These are phyloP conservation scores for Apoda limacodes DNA, from an alignment of 2,888 invertebrate genomes.

Conservation along the genomic window DNA sequence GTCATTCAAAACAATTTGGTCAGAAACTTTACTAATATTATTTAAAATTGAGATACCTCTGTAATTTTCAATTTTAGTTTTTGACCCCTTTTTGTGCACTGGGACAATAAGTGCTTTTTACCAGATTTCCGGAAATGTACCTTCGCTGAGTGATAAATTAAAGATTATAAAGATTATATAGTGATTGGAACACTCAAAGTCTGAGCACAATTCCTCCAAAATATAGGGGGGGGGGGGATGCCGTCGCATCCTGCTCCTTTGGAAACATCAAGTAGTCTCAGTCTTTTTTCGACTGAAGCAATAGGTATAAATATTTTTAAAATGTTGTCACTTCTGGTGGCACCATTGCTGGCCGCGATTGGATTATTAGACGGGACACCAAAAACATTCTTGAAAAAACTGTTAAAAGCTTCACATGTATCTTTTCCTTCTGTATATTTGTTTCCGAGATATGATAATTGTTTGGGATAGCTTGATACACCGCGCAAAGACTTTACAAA, in stretches of 20 bases:
- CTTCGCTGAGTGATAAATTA: not conserved
- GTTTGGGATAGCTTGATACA: not conserved
- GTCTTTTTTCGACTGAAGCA: too few species aligned
- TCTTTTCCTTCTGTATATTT: not conserved
- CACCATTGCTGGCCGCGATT: too few species aligned
- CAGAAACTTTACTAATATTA: slow-evolving; percentile 10
- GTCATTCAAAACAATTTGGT: slow-evolving; percentile 3
- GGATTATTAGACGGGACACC: too few species aligned
- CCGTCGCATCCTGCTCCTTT: slow-evolving; percentile 7
- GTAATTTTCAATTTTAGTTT: slow-evolving; percentile 10
- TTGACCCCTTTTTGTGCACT: not conserved
- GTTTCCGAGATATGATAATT: not conserved
- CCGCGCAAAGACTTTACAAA: not conserved
- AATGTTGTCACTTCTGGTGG: too few species aligned
- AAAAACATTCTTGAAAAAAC: too few species aligned
- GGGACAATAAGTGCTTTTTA: not conserved
- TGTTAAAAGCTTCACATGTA: too few species aligned
- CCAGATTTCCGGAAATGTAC: not conserved
- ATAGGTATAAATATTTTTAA: too few species aligned
- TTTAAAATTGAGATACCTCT: slow-evolving; percentile 9
- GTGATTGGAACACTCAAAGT: not conserved
- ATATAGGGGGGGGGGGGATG: slow-evolving; percentile 5
- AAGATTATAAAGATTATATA: too few species aligned
- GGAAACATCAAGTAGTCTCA: too few species aligned
- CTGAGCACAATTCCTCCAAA: not conserved